Conservation (phyloP, 1,140 invertebrate species). For the Mizuhopecten yessoensis region DNA sequence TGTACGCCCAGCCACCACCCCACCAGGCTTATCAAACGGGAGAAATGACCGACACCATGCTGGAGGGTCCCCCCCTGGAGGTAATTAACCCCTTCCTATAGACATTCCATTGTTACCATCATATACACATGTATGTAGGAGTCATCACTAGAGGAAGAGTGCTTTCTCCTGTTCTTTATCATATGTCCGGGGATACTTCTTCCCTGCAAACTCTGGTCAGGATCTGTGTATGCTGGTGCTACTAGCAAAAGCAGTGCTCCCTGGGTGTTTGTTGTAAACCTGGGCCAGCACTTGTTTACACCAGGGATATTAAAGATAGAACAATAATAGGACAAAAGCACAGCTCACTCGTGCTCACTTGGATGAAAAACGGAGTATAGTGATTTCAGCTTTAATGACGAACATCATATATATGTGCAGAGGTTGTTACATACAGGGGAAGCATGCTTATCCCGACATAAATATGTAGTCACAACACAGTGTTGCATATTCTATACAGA, state of each 20-base stretch:
- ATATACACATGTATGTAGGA: neutral
- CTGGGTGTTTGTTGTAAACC: too few relatives aligned
- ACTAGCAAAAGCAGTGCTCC: too few relatives aligned
- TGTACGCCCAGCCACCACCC: constrained; percentile 78
- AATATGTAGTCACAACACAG: neutral
- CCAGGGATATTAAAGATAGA: too few relatives aligned
- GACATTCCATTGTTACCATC: constrained; percentile 8
- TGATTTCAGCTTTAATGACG: too few relatives aligned
- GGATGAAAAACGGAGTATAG: too few relatives aligned
- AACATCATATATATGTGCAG: too few relatives aligned
- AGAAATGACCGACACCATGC: constrained; percentile 74
- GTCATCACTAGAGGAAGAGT: neutral
- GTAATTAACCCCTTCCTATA: constrained; percentile 69
- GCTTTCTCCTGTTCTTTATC: neutral
- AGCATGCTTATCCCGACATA: neutral
- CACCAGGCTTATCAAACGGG: constrained; percentile 72
- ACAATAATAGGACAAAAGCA: too few relatives aligned
- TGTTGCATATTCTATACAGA: too few relatives aligned
- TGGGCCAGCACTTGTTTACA: too few relatives aligned
- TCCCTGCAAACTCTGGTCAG: neutral
- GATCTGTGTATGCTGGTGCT: neutral
- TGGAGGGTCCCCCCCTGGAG: constrained; percentile 78
- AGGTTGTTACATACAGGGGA: neutral
- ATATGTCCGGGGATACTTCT: neutral
- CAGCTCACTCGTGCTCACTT: too few relatives aligned